Percentiles rank a stretch among this genome's conserved stretches.
Evolutionary conservation across 1,140 invertebrate genomes (phyloP).

Genomic region (Aphidius ervi): DNA sequence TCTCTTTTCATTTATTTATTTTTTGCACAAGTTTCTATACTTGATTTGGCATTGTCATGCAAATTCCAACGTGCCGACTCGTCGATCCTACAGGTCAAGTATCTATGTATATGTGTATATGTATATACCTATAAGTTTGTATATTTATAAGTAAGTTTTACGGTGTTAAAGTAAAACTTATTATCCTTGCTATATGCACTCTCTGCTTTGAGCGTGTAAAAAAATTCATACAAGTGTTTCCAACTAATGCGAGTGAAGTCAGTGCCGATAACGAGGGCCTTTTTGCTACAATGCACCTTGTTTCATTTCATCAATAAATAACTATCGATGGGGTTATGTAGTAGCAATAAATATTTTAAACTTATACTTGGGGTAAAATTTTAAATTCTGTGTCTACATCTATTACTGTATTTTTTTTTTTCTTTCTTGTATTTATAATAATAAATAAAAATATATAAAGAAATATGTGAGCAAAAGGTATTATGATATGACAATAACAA

Average conservation of each 20-base stretch:
- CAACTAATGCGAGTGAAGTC: constrained; percentile 10
- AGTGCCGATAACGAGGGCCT: constrained; percentile 15
- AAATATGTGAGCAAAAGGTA: too few species aligned
- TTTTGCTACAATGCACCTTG: constrained; percentile 17
- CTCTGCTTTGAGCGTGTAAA: background rate
- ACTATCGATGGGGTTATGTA: constrained; percentile 1
- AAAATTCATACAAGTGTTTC: constrained; percentile 2
- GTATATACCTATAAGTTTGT: too few species aligned
- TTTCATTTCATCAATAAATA: constrained; percentile 15
- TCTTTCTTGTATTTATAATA: too few species aligned
- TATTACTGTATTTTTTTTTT: too few species aligned
- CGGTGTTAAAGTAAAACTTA: background rate
- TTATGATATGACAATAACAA: background rate
- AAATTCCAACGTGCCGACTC: constrained; percentile 23
- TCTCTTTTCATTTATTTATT: constrained; percentile 2
- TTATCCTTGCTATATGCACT: constrained; percentile 1
- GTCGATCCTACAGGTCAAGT: too few species aligned
- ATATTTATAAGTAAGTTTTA: too few species aligned
- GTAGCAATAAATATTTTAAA: constrained; percentile 16
- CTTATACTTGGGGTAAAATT: too few species aligned
- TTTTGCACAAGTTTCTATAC: constrained; percentile 5
- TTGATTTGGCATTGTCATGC: constrained; percentile 41
- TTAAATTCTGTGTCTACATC: too few species aligned
- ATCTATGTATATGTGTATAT: too few species aligned
- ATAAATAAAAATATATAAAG: too few species aligned